phyloP scores from a whole-genome alignment of 2,113 vertebrate genomes.

The Hiodon alosoides region DNA sequence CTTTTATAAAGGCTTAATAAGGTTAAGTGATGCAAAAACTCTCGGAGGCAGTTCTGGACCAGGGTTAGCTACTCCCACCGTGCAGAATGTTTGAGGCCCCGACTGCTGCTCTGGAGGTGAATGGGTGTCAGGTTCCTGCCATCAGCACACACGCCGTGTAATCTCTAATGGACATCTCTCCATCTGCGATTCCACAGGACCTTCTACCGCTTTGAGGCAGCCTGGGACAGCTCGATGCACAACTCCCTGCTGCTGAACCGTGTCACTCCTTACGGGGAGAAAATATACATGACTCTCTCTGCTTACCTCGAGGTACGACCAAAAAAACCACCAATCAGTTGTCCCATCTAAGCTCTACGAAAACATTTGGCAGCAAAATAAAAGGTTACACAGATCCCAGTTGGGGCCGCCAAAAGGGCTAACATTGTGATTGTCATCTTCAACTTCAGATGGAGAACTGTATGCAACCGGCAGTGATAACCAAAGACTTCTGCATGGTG shows the following conservation, averaged over 20 bases:
- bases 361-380: no score
- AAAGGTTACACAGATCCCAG: no score
- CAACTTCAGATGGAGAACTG: conserved; percentile 86
- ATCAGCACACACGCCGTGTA: not conserved
- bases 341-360: no score
- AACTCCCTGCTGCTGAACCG: conserved; percentile 91
- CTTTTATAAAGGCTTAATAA: no score
- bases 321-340: no score
- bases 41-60: no score
- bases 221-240: conserved; percentile 99
- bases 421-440: conserved; percentile 16
- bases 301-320: conserved; percentile 84
- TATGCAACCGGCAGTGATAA: conserved; percentile 85
- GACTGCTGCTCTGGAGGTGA: no score
- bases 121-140: not conserved
- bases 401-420: not conserved
- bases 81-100: no score
- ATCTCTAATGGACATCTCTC: conserved; percentile 5
- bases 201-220: conserved; percentile 89
- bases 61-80: no score
- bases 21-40: no score
- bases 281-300: conserved; percentile 95
- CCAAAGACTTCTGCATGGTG: conserved; percentile 98
- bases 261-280: conserved; percentile 91
- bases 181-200: conserved; percentile 65